Percentiles rank a stretch among this genome's conserved stretches.
phyloP scores from a whole-genome alignment of 2,888 invertebrate genomes.

The Eugnorisma glareosa region DNA sequence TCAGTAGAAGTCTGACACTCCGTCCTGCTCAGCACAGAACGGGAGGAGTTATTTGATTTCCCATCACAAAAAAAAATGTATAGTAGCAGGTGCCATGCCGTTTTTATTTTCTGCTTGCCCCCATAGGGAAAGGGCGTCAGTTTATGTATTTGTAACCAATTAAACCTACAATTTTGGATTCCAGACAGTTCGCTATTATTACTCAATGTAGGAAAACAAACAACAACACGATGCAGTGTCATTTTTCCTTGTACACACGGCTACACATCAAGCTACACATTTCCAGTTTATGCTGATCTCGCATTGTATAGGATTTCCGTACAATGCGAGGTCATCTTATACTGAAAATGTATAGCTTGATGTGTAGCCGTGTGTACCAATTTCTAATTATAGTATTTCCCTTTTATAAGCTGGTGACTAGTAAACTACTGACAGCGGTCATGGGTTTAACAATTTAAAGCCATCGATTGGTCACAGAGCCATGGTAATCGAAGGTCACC shows the following conservation, averaged over 20 bases:
- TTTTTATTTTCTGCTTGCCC: neutral
- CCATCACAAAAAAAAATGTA: too few relatives aligned
- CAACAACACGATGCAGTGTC: neutral
- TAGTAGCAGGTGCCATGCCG: too few relatives aligned
- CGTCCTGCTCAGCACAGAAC: too few relatives aligned
- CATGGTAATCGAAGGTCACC: conserved; percentile 55
- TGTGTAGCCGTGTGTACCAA: too few relatives aligned
- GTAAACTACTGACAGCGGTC: conserved; percentile 1
- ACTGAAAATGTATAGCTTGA: too few relatives aligned
- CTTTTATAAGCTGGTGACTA: neutral
- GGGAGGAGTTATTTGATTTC: too few relatives aligned
- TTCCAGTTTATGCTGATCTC: too few relatives aligned
- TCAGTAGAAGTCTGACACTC: too few relatives aligned
- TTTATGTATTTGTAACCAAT: neutral
- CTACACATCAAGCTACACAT: too few relatives aligned
- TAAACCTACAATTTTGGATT: neutral
- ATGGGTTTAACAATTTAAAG: conserved; percentile 31
- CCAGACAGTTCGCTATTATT: neutral
- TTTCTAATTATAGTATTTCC: conserved; percentile 59
- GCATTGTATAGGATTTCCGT: too few relatives aligned
- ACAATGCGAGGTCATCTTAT: too few relatives aligned
- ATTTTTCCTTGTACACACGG: conserved; percentile 53
- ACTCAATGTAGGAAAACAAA: neutral
- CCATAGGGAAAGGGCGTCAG: neutral
- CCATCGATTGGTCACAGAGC: conserved; percentile 50